phyloP scores from a whole-genome alignment of 2,888 invertebrate genomes.

The Deroplatys truncata region DNA sequence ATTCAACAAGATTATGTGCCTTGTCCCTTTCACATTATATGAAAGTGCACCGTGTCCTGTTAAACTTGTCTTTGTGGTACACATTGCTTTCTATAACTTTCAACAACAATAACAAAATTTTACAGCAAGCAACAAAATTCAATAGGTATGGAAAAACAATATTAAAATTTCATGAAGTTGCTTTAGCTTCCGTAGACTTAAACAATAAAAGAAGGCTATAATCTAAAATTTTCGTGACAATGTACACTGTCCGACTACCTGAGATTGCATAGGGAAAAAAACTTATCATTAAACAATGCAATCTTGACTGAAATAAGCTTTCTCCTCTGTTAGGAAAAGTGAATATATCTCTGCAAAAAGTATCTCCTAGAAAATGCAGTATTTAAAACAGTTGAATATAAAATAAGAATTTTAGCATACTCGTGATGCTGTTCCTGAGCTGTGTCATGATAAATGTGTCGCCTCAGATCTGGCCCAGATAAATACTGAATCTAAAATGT shows the following conservation, averaged over 20 bases:
- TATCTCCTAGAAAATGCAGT: constrained; percentile 32
- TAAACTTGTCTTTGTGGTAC: neutral
- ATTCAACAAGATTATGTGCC: constrained; percentile 4
- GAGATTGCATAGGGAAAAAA: constrained; percentile 31
- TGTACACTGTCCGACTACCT: constrained; percentile 29
- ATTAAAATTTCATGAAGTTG: constrained; percentile 27
- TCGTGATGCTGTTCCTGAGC: constrained; percentile 30
- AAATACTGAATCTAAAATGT: constrained; percentile 29
- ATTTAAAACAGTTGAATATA: constrained; percentile 30
- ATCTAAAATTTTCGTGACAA: constrained; percentile 27
- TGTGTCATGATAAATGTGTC: constrained; percentile 28
- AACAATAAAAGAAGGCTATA: constrained; percentile 27
- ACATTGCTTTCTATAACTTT: constrained; percentile 16
- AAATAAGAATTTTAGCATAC: constrained; percentile 29
- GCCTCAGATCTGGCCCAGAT: constrained; percentile 30
- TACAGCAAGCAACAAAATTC: constrained; percentile 28
- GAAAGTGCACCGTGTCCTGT: neutral
- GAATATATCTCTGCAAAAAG: constrained; percentile 27
- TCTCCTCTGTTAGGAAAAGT: constrained; percentile 27
- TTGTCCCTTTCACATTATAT: neutral
- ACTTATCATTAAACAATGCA: constrained; percentile 25
- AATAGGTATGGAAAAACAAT: constrained; percentile 24
- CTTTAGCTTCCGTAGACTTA: constrained; percentile 23
- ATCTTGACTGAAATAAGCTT: constrained; percentile 28
- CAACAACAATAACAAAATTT: constrained; percentile 27